phyloP scores from a whole-genome alignment of 1,140 invertebrate genomes.

The Geopemphigus sp. region DNA sequence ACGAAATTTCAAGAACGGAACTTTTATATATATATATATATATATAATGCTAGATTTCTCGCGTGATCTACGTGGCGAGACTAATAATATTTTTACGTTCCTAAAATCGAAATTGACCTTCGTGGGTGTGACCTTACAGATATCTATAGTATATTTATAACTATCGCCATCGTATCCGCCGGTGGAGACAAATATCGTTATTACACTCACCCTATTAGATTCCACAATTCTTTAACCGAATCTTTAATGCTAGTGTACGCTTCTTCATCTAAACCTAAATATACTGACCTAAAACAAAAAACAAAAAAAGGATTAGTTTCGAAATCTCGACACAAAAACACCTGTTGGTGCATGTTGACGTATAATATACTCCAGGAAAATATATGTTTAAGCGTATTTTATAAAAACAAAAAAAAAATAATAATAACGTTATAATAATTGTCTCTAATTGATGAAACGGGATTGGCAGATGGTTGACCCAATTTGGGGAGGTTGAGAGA shows the following conservation, averaged over 20 bases:
- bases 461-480: conserved; percentile 27
- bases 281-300: conserved; percentile 46
- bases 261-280: conserved; percentile 41
- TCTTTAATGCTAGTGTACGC: conserved; percentile 35
- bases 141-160: not conserved
- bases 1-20: not conserved
- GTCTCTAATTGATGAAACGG: conserved; percentile 20
- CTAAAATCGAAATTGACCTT: conserved; percentile 2
- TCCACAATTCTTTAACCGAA: conserved; percentile 46
- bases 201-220: conserved; percentile 42
- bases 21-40: not conserved
- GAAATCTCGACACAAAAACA: not conserved
- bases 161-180: not conserved
- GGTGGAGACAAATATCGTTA: not conserved
- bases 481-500: conserved; percentile 17
- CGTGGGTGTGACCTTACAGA: not conserved
- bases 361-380: not conserved
- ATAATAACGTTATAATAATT: conserved; percentile 17
- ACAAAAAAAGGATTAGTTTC: conserved; percentile 32
- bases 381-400: not conserved
- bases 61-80: not conserved
- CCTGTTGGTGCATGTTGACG: not conserved
- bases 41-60: too few relatives aligned
- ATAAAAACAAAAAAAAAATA: too few relatives aligned
- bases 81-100: not conserved